These are phyloP conservation scores for Myotis lucifugus DNA, from an alignment of 2,113 vertebrate species.

Conservation along the genomic window DNA sequence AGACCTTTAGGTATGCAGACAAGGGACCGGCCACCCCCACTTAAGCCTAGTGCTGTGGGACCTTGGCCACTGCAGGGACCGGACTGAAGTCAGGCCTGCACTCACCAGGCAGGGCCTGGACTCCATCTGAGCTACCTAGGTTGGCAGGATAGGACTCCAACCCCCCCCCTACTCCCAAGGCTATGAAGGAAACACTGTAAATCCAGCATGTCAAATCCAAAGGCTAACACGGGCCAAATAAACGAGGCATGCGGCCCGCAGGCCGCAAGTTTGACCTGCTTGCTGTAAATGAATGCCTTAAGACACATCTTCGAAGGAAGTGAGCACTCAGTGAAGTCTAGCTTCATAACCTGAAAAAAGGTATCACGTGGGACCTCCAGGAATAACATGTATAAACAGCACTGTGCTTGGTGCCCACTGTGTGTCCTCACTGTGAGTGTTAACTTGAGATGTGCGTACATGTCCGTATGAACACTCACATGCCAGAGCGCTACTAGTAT, in stretches of 20 bases:
- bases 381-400: neutral
- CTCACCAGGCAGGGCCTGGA: neutral
- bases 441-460: neutral
- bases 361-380: neutral
- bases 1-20: neutral
- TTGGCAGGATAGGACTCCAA: neutral
- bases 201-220: neutral
- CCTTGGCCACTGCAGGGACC: neutral
- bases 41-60: neutral
- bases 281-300: neutral
- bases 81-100: too few relatives aligned
- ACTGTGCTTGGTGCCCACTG: neutral
- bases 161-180: neutral
- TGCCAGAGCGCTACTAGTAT: neutral
- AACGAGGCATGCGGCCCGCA: too few relatives aligned
- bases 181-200: neutral
- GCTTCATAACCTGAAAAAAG: neutral
- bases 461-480: fast-evolving
- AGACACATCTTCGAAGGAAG: neutral
- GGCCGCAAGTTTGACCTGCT: too few relatives aligned
- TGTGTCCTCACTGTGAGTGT: neutral
- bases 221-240: too few relatives aligned
- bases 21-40: neutral
- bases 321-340: neutral
- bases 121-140: neutral